Percentiles rank a stretch among this genome's conserved stretches.
These are phyloP conservation scores for Rynchops niger DNA, from an alignment of 2,113 vertebrate genomes.

Conservation along the genomic window DNA sequence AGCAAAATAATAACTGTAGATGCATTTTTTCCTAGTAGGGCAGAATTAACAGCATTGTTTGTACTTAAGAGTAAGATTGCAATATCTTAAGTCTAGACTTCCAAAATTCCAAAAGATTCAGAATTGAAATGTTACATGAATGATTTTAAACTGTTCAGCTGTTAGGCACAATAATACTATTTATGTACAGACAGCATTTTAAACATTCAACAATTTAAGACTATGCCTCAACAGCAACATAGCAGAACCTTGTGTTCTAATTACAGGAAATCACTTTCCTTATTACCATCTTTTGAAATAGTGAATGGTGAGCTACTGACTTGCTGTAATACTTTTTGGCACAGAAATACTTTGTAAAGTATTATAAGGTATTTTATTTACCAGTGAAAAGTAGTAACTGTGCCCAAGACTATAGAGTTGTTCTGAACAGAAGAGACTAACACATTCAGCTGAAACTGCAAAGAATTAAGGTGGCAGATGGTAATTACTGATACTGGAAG, in stretches of 20 bases:
- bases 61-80: neutral
- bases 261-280: neutral
- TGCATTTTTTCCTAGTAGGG: neutral
- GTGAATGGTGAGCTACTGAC: neutral
- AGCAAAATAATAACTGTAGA: neutral
- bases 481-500: neutral
- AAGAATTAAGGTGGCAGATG: conserved; percentile 11
- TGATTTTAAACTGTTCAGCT: neutral
- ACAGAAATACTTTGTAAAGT: neutral
- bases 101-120: neutral
- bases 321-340: neutral
- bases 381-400: neutral
- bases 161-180: neutral
- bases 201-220: neutral
- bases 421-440: neutral
- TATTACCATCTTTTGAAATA: neutral
- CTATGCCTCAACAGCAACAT: neutral
- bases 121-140: neutral
- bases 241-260: neutral
- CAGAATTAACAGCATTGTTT: neutral
- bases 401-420: neutral
- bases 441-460: neutral
- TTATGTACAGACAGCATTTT: neutral
- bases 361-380: neutral
- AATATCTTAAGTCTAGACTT: neutral